Conservation (phyloP, 1,140 invertebrate species). For the Ostrea denselamellosa region DNA sequence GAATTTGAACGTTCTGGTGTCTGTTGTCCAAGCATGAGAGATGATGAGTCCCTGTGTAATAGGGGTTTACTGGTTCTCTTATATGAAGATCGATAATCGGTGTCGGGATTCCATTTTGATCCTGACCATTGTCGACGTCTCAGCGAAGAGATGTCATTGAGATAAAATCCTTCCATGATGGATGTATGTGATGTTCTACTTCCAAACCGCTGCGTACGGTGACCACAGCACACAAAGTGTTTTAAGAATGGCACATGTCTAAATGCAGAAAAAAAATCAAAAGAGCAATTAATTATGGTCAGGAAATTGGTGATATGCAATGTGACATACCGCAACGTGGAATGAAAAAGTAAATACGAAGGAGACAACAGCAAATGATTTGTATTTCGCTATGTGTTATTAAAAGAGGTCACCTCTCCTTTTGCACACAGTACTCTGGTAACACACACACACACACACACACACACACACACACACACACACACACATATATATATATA, state of each 20-base stretch:
- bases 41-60: background rate
- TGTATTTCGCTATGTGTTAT: no score
- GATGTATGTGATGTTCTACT: constrained; percentile 6
- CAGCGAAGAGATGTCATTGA: constrained; percentile 20
- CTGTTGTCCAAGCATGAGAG: background rate
- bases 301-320: no score
- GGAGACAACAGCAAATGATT: no score
- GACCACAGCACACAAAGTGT: constrained; percentile 21
- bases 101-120: background rate
- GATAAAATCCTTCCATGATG: background rate
- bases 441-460: no score
- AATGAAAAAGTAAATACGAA: no score
- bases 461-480: no score
- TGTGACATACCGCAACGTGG: no score
- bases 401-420: no score
- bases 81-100: background rate
- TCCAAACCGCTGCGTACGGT: background rate
- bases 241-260: constrained; percentile 16
- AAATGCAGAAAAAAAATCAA: background rate
- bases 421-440: no score
- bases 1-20: background rate
- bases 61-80: background rate
- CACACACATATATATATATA: no score
- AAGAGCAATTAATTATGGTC: no score
- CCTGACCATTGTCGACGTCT: constrained; percentile 3